Base-by-base conservation (phyloP, 2,113 vertebrate genomes). In the Empidonax alnorum region DNA sequence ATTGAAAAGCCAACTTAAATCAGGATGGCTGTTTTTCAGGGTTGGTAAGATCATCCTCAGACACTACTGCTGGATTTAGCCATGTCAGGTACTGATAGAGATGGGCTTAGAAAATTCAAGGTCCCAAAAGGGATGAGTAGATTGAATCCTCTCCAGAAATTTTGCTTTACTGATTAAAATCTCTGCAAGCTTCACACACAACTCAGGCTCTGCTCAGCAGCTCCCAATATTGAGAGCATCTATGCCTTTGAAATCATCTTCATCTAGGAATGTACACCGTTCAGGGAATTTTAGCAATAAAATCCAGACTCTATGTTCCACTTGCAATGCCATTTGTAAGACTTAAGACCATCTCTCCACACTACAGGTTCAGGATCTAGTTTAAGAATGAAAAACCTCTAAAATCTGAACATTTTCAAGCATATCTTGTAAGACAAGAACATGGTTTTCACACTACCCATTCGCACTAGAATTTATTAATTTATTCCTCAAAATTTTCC, bases 141-240 rank as follows among this genome's bases (percentile, higher is more conserved):
- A 50, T 69, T 87, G 81, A 91, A 84, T 91, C 27, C 18, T 74
- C 39, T 88, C 77, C 81, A 94, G 78, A 82, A 92, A 78, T 87
- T 91, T 46, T 89, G 50, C 55, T 91, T 81, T 39, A 7, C 44
- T 81, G 89, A 81, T 92, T 89, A 93, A 93, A 93, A 93, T 81
- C 87, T 67, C 73, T 84, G 52, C 56, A 55, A 52, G 67, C 49
- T 83, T 79, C 67, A 49, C 74, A 58, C 71, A 39, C 33, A 90
- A 52, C 52, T 89, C 74, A 65, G 17, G 49, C 39, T 78, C 72
- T 68, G 53, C 39, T 77, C 44, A 53, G 23, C 66, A 90, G 61
- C 86, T 87, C 53, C 71, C 75, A 83, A 39, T 42, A 59, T 1
- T 31, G 61, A 72, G 39, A 75, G 24, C 6, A 68, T 20, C 42